phyloP scores from a whole-genome alignment of 1,140 invertebrate species.

The Lepidurus apus region DNA sequence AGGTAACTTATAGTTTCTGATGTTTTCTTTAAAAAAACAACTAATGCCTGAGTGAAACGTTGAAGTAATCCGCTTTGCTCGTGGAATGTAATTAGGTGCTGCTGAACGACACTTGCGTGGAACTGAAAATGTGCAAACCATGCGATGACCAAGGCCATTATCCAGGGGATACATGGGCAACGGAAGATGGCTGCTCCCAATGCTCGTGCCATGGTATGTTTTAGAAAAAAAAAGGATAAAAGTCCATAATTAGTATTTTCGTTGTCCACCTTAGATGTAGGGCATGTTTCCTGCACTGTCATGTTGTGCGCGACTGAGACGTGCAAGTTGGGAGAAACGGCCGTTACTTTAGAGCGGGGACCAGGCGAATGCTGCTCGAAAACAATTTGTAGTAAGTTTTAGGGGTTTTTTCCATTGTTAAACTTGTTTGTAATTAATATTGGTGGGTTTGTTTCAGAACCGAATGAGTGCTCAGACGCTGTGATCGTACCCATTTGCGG shows the following conservation, averaged over 20 bases:
- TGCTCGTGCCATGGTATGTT: slow-evolving; percentile 47
- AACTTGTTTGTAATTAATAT: background rate
- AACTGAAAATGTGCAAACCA: slow-evolving; percentile 53
- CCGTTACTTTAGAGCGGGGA: slow-evolving; percentile 50
- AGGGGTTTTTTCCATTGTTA: background rate
- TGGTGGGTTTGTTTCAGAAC: slow-evolving; percentile 45
- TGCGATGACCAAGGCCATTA: slow-evolving; percentile 62
- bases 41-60: too few species aligned
- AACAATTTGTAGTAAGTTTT: slow-evolving; percentile 57
- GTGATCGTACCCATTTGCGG: slow-evolving; percentile 59
- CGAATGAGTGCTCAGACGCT: slow-evolving; percentile 54
- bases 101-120: slow-evolving; percentile 55
- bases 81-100: slow-evolving; percentile 47
- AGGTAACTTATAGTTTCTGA: slow-evolving; percentile 41
- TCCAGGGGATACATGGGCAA: slow-evolving; percentile 44
- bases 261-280: background rate
- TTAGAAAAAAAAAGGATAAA: slow-evolving; percentile 45
- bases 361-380: slow-evolving; percentile 60
- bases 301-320: slow-evolving; percentile 48
- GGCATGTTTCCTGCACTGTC: background rate
- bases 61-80: background rate
- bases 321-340: slow-evolving; percentile 46
- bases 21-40: slow-evolving; percentile 9
- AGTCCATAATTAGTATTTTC: background rate
- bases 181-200: slow-evolving; percentile 27